phyloP scores from a whole-genome alignment of 2,888 invertebrate species.

The Cosmia trapezina region DNA sequence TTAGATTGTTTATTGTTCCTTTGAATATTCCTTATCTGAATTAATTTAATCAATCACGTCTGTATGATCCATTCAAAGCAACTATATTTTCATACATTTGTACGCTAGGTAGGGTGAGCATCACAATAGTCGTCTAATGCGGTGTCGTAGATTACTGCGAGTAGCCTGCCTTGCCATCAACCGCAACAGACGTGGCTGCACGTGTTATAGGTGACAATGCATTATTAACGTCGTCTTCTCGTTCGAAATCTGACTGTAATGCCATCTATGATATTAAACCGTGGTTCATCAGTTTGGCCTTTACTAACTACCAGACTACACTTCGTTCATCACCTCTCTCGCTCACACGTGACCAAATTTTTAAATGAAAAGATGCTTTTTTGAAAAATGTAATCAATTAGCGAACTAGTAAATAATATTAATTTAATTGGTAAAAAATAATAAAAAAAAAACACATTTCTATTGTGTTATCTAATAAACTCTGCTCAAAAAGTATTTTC shows the following conservation, averaged over 20 bases:
- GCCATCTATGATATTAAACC: slow-evolving; percentile 21
- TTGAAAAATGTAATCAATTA: no score
- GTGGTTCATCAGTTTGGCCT: slow-evolving; percentile 16
- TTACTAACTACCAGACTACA: not conserved
- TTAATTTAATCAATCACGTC: not conserved
- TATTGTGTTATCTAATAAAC: no score
- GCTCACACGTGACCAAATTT: no score
- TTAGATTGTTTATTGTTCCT: slow-evolving; percentile 13
- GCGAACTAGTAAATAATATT: no score
- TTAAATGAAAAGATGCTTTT: no score
- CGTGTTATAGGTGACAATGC: slow-evolving; percentile 52
- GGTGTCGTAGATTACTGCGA: slow-evolving; percentile 51
- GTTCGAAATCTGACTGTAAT: slow-evolving; percentile 34
- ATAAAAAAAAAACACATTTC: no score
- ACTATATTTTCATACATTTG: no score
- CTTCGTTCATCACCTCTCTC: no score
- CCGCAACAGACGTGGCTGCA: slow-evolving; percentile 49
- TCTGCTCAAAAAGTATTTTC: no score
- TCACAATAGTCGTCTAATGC: slow-evolving; percentile 57
- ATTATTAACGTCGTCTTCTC: slow-evolving; percentile 51
- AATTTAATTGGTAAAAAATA: no score
- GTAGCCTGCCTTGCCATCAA: slow-evolving; percentile 35
- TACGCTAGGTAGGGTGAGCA: slow-evolving; percentile 16
- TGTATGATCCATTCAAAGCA: not conserved
- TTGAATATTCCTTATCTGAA: not conserved